These are phyloP conservation scores for Haemorhous mexicanus DNA, from an alignment of 2,113 vertebrate genomes.

Conservation along the genomic window DNA sequence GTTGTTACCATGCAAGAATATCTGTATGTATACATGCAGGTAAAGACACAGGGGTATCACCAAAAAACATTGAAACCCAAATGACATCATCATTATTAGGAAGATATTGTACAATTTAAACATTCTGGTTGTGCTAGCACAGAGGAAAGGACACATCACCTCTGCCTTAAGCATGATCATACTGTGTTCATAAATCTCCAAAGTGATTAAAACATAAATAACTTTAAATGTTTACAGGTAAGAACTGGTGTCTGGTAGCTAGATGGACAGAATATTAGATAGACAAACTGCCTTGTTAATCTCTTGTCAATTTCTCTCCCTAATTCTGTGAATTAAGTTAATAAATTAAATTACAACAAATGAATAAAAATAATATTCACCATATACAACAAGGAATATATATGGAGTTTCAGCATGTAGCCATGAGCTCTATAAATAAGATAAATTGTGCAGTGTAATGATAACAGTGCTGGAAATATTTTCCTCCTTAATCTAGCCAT, in stretches of 20 bases:
- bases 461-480: background rate
- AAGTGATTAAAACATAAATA: background rate
- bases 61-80: background rate
- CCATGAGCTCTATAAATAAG: background rate
- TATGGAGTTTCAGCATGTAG: background rate
- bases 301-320: background rate
- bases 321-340: background rate
- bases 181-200: background rate
- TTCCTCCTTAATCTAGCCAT: background rate
- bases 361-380: background rate
- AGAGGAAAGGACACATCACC: background rate
- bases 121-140: background rate
- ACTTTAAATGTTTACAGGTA: background rate
- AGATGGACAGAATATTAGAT: background rate
- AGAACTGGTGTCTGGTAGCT: background rate
- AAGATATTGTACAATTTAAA: background rate
- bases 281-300: background rate
- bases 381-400: background rate
- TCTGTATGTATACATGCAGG: conserved; percentile 68
- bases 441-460: background rate
- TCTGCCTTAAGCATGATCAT: background rate
- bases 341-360: background rate
- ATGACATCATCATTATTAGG: background rate
- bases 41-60: background rate
- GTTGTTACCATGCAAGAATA: conserved; percentile 99